Conservation (phyloP, 2,888 invertebrate genomes). For the Plebejus melissa region DNA sequence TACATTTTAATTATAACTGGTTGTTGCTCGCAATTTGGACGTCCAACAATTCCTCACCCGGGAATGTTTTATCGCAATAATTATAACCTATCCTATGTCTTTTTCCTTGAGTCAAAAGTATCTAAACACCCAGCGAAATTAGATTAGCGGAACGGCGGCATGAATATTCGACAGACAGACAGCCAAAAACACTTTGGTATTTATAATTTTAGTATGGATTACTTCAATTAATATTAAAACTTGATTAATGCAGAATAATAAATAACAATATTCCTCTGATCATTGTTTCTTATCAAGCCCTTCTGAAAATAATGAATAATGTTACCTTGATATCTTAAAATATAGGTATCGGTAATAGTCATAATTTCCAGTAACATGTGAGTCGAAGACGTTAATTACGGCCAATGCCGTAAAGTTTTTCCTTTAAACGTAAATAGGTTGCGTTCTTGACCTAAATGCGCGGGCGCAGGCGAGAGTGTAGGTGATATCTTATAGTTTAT, state of each 20-base stretch:
- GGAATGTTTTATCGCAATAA: no score
- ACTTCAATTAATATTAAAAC: no score
- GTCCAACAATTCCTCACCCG: no score
- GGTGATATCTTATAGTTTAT: background rate
- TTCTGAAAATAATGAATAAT: conserved; percentile 1
- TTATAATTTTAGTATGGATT: no score
- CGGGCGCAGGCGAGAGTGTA: conserved; percentile 29
- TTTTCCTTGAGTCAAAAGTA: no score
- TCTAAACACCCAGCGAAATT: no score
- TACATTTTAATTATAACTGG: background rate
- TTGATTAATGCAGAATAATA: no score
- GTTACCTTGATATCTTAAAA: background rate
- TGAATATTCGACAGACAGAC: no score
- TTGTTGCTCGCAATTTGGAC: no score
- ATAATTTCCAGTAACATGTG: background rate
- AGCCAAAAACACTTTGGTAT: no score
- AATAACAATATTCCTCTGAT: background rate
- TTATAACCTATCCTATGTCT: no score
- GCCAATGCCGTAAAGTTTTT: conserved; percentile 19
- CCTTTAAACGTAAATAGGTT: conserved; percentile 23
- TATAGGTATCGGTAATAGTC: background rate
- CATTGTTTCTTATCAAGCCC: background rate
- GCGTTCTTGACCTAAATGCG: conserved; percentile 38
- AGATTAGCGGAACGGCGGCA: no score
- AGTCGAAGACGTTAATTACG: background rate